A percentile compares a stretch with the other conserved stretches of the same genome.
phyloP scores from a whole-genome alignment of 2,113 vertebrate genomes.

The Phaethornis superciliosus region DNA sequence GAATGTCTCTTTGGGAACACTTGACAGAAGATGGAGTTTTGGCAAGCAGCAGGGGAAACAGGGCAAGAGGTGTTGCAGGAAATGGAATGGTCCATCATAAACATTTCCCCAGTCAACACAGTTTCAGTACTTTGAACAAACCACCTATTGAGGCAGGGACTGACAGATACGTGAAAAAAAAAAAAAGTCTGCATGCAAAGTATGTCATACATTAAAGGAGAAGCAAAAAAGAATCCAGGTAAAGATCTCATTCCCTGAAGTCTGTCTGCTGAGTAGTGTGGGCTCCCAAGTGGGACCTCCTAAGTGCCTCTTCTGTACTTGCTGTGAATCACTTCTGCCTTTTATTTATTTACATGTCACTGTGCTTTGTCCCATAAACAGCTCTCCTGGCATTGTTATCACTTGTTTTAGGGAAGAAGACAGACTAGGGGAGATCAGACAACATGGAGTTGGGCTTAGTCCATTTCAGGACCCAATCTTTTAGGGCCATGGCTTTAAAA shows the following conservation, averaged over 20 bases:
- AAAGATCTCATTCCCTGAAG: neutral
- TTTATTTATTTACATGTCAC: neutral
- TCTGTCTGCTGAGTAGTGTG: neutral
- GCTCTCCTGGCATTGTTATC: neutral
- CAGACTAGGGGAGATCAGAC: neutral
- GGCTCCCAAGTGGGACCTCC: neutral
- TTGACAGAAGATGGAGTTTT: neutral
- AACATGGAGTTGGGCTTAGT: neutral
- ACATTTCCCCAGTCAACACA: conserved; percentile 17
- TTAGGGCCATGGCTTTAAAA: neutral
- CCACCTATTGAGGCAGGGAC: conserved; percentile 22
- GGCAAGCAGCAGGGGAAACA: conserved; percentile 15
- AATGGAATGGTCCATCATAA: conserved; percentile 42
- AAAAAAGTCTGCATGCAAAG: neutral
- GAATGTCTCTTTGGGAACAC: neutral
- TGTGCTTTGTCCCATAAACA: neutral
- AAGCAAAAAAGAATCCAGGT: neutral
- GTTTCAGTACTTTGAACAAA: conserved; percentile 43
- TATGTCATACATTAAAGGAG: neutral
- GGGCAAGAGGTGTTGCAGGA: conserved; percentile 25
- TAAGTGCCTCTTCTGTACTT: neutral
- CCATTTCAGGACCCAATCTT: neutral
- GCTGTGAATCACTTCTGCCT: neutral
- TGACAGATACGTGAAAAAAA: neutral
- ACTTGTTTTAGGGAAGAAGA: neutral